Base-by-base conservation (phyloP, 2,113 vertebrate species). In the Malurus elegans region DNA sequence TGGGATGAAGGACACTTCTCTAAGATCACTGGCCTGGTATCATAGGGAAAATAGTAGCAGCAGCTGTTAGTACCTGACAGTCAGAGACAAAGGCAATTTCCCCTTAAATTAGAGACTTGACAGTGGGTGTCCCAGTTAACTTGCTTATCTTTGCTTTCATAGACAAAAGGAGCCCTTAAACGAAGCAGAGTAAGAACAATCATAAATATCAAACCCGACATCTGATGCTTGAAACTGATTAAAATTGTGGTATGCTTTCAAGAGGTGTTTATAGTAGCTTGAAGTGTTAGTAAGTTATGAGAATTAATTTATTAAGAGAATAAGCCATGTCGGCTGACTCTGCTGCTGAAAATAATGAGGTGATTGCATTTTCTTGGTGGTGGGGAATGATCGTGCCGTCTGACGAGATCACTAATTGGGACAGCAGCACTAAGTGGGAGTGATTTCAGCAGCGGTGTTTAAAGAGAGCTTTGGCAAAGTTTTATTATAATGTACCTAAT, bases 261-360 rank as follows among this genome's bases (percentile, higher is more conserved):
- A 66, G 86, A 88, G 47, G 44, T 57, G 64, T 92, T 93, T 86
- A 34, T 88, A 65, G 70, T 80, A 76, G 60, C 51, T 86, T 36
- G 51, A 83, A 92, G 36, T 66, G 20, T 93, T 92, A 57, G 48
- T 71, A 92, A 90, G 48, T 86, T 86, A 76, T 42, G 57, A 90
- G 82, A 80, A 93, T 90, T 78, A 88, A 91, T 93, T 95, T 96
- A 94, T 95, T 90, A 95, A 74, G 89, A 93, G 90, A 95, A 72
- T 91, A 60, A 80, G 42, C 56, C 45, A 74, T 38, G 48, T 96
- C 60, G 72, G 36, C 72, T 45, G 89, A 74, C 88, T 95, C 96
- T 44, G 78, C 95, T 95, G 95, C 83, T 90, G 94, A 78, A 91
- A 86, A 42, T 91, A 92, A 70, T 48, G 93, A 96, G 81, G 62